Conservation (phyloP, 2,888 invertebrate species). For the Drepana falcataria region DNA sequence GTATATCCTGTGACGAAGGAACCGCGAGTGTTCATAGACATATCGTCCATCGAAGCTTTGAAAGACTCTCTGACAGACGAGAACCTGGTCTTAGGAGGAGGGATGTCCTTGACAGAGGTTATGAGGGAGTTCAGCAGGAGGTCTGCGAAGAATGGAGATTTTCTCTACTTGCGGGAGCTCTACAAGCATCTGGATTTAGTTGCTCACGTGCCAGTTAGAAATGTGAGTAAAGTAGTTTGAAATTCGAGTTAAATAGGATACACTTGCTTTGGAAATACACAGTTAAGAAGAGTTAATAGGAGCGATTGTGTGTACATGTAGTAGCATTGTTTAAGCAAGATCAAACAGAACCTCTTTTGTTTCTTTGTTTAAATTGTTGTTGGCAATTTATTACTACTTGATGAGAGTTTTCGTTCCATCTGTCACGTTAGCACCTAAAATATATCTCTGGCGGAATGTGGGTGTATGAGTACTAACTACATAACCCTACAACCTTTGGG, state of each 20-base stretch:
- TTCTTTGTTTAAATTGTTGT: too few relatives aligned
- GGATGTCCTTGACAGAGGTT: constrained; percentile 74
- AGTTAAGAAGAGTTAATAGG: too few relatives aligned
- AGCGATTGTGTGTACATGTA: too few relatives aligned
- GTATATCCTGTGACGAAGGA: constrained; percentile 61
- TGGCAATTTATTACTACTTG: too few relatives aligned
- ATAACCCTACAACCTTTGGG: too few relatives aligned
- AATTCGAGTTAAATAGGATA: neutral
- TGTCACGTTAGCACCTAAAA: too few relatives aligned
- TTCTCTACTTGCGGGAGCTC: constrained; percentile 78
- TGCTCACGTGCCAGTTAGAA: constrained; percentile 85
- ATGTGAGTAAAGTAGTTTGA: constrained; percentile 71
- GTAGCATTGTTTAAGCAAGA: too few relatives aligned
- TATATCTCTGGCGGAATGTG: too few relatives aligned
- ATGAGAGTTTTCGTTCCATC: too few relatives aligned
- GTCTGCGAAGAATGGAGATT: constrained; percentile 62
- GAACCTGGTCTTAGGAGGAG: constrained; percentile 78
- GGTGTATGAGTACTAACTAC: too few relatives aligned
- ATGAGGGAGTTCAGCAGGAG: constrained; percentile 65
- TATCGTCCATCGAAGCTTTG: constrained; percentile 77
- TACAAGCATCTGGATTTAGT: constrained; percentile 82
- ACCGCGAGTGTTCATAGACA: constrained; percentile 78
- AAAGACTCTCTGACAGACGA: constrained; percentile 43
- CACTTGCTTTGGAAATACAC: neutral
- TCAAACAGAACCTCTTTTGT: too few relatives aligned